Evolutionary conservation across 2,888 invertebrate genomes (phyloP).

Genomic region (Sipha maydis): DNA sequence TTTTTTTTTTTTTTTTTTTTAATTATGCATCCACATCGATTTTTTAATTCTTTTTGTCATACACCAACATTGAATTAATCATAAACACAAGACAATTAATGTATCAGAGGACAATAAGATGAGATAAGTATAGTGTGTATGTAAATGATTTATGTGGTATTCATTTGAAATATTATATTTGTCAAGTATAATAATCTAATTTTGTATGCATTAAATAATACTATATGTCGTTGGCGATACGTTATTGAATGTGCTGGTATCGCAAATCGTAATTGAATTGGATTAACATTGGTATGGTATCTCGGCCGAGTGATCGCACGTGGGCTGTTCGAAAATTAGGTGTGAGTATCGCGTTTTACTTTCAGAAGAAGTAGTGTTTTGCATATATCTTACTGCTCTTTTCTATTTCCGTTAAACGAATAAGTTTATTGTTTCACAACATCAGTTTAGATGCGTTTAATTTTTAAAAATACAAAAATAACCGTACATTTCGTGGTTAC

Average conservation of each 20-base stretch:
- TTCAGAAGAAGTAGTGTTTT: too few species aligned
- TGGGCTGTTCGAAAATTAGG: too few species aligned
- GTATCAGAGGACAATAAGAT: not conserved
- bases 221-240: not conserved
- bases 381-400: too few species aligned
- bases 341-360: too few species aligned
- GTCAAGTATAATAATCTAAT: not conserved
- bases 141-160: slow-evolving; percentile 25
- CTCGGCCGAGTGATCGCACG: not conserved
- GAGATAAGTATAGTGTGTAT: not conserved
- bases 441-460: too few species aligned
- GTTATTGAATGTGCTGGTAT: not conserved
- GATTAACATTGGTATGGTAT: not conserved
- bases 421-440: too few species aligned
- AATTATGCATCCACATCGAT: too few species aligned
- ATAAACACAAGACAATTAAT: not conserved
- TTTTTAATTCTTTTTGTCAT: not conserved
- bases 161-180: not conserved
- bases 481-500: too few species aligned
- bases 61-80: not conserved
- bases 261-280: not conserved
- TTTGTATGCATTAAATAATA: not conserved
- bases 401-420: too few species aligned
- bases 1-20: too few species aligned
- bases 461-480: too few species aligned